Evolutionary conservation across 35 echinoderm and acorn worm genomes (phyloP).

Genomic region (Stichopus chloronotus): DNA sequence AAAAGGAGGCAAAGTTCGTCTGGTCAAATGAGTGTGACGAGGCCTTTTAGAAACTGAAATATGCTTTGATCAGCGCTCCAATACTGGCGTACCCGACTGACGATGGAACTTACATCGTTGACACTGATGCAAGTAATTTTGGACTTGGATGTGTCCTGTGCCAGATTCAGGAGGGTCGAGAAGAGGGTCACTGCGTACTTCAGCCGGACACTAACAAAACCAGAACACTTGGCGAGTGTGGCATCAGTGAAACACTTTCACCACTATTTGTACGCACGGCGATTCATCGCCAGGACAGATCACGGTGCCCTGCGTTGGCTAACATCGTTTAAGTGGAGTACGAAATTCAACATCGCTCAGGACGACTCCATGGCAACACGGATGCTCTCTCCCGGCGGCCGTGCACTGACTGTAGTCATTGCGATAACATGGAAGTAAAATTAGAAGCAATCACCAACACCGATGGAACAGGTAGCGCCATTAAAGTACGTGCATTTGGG

Average conservation of each 20-base stretch:
- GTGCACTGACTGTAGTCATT: neutral
- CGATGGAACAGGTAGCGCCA: no score
- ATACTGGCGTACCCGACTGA: conserved; percentile 62
- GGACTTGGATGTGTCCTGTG: neutral
- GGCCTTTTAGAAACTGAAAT: conserved; percentile 56
- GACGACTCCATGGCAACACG: conserved; percentile 6
- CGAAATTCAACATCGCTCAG: conserved; percentile 66
- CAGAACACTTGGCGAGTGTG: conserved; percentile 55
- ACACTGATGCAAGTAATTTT: conserved; percentile 70
- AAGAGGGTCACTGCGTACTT: neutral
- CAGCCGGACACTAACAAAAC: neutral
- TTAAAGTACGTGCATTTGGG: no score
- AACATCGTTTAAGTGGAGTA: conserved; percentile 58
- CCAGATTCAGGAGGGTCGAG: neutral
- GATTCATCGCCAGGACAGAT: conserved; percentile 57
- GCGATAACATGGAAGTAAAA: neutral
- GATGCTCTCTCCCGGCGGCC: conserved; percentile 46
- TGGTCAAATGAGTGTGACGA: conserved; percentile 49
- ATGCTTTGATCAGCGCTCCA: conserved; percentile 45
- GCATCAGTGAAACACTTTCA: conserved; percentile 72
- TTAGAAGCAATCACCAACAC: neutral
- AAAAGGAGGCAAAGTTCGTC: neutral
- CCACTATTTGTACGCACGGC: conserved; percentile 65
- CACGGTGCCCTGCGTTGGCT: conserved; percentile 69
- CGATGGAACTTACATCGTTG: conserved; percentile 59